Conservation (phyloP, 2,888 invertebrate species). For the Keiferia lycopersicella region DNA sequence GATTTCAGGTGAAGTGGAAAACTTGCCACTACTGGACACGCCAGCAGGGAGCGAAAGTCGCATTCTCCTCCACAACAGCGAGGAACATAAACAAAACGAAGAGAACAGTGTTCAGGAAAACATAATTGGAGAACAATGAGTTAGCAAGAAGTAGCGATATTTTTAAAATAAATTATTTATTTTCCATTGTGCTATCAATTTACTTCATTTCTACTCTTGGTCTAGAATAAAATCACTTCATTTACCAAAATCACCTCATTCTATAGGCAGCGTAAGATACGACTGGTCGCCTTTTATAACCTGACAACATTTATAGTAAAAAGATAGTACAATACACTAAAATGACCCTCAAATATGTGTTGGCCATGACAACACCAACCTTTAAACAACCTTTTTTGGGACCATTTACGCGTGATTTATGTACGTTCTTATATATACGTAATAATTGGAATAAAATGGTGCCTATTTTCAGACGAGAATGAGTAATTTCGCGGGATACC, state of each 20-base stretch:
- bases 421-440: too few species aligned
- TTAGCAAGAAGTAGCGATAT: background rate
- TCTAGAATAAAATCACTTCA: too few species aligned
- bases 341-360: too few species aligned
- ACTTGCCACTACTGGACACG: constrained; percentile 65
- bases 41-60: constrained; percentile 66
- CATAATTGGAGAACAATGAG: constrained; percentile 1
- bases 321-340: too few species aligned
- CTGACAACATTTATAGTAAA: too few species aligned
- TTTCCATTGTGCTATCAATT: background rate
- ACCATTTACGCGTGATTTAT: too few species aligned
- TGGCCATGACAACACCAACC: too few species aligned
- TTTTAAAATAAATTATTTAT: background rate
- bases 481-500: constrained; percentile 19
- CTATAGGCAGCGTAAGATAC: too few species aligned
- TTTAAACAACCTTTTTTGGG: too few species aligned
- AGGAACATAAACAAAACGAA: constrained; percentile 52
- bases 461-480: background rate
- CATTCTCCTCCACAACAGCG: constrained; percentile 57
- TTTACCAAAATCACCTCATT: too few species aligned
- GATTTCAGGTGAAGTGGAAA: constrained; percentile 72
- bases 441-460: too few species aligned
- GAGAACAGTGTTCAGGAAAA: constrained; percentile 25
- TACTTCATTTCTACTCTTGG: background rate
- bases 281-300: too few species aligned